A percentile compares a stretch with the other conserved stretches of the same genome.
These are phyloP conservation scores for Spodoptera frugiperda DNA, from an alignment of 1,140 invertebrate genomes.

Conservation along the genomic window DNA sequence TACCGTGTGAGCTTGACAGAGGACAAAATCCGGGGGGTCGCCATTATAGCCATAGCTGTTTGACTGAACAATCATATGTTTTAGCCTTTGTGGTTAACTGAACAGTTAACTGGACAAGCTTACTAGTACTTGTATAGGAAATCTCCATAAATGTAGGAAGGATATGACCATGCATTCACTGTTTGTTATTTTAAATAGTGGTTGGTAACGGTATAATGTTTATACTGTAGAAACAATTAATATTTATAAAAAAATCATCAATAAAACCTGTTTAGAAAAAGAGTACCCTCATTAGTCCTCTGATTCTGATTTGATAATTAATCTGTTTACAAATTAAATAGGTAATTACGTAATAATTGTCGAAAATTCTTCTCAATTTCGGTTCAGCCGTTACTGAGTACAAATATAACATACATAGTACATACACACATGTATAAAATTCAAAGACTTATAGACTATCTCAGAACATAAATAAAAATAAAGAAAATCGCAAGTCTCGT, in stretches of 20 bases:
- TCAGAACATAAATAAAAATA: not conserved
- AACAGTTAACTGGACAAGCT: not conserved
- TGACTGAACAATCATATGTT: conserved; percentile 14
- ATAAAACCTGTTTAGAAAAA: no score
- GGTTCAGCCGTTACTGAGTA: no score
- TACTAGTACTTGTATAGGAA: conserved; percentile 12
- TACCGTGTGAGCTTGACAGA: conserved; percentile 5
- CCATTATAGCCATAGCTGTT: not conserved
- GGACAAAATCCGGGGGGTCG: conserved; percentile 23
- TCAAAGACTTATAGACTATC: not conserved
- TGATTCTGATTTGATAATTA: no score
- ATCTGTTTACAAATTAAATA: no score
- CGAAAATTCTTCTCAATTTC: no score
- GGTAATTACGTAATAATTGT: no score
- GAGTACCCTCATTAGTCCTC: no score
- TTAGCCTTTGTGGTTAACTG: conserved; percentile 5
- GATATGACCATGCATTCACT: not conserved
- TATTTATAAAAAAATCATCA: no score
- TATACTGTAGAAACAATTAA: no score
- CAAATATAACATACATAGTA: no score
- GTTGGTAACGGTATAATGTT: no score
- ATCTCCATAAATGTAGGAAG: conserved; percentile 7
- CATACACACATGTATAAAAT: no score
- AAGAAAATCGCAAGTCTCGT: not conserved
- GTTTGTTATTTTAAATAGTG: not conserved